Conservation (phyloP, 2,113 vertebrate genomes). For the Megaleporinus macrocephalus region DNA sequence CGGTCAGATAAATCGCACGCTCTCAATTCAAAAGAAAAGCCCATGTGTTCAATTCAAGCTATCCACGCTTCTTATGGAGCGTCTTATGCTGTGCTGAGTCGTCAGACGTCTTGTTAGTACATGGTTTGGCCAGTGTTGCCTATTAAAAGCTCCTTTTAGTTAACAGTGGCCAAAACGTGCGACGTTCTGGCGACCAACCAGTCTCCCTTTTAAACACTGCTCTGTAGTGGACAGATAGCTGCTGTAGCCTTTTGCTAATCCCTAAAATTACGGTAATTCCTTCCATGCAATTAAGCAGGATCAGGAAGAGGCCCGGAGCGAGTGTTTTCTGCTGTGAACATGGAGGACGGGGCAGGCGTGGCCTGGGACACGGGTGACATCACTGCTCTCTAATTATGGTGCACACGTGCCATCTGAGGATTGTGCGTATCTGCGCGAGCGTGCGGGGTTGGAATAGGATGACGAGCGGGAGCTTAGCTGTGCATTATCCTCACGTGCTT, state of each 20-base stretch:
- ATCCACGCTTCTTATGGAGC: background rate
- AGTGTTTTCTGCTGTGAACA: slow-evolving; percentile 65
- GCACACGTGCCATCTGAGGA: slow-evolving; percentile 67
- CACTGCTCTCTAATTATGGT: slow-evolving; percentile 75
- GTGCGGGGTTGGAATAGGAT: background rate
- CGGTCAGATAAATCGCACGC: background rate
- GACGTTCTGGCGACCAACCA: slow-evolving; percentile 22
- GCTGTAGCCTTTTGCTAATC: slow-evolving; percentile 64
- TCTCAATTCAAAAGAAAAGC: slow-evolving; percentile 24
- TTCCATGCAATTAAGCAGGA: slow-evolving; percentile 74
- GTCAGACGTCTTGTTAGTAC: slow-evolving; percentile 21
- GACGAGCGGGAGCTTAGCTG: slow-evolving; percentile 39
- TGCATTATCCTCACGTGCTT: slow-evolving; percentile 53
- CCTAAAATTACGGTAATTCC: slow-evolving; percentile 70
- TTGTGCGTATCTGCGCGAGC: slow-evolving; percentile 43
- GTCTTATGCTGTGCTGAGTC: slow-evolving; percentile 35
- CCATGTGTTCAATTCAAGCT: background rate
- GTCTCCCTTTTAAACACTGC: slow-evolving; percentile 41
- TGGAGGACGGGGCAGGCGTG: slow-evolving; percentile 63
- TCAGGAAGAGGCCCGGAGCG: slow-evolving; percentile 64
- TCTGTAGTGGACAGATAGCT: slow-evolving; percentile 51
- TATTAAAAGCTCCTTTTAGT: slow-evolving; percentile 9
- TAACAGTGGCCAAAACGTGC: slow-evolving; percentile 13
- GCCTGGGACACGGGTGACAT: slow-evolving; percentile 73
- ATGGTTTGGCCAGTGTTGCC: background rate